phyloP scores from a whole-genome alignment of 30 jellyfish, hydroid and myxozoan genomes.

The Mastigias papua region DNA sequence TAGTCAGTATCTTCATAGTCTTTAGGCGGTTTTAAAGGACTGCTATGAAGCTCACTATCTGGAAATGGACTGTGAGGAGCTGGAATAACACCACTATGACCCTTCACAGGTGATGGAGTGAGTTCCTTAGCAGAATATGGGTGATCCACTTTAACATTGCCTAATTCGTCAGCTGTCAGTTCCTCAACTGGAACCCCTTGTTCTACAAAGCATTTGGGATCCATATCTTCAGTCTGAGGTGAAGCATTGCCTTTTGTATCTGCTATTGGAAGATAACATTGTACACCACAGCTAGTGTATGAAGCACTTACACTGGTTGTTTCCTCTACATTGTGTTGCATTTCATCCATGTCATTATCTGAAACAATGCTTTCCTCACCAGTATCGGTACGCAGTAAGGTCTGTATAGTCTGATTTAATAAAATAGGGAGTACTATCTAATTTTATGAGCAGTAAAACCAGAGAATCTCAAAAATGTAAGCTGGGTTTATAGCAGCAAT shows the following conservation, averaged over 20 bases:
- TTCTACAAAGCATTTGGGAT: neutral
- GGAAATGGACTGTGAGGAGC: neutral
- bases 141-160: constrained; percentile 1
- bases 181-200: constrained; percentile 5
- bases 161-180: constrained; percentile 3
- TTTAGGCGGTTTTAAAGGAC: neutral
- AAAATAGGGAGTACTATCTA: neutral
- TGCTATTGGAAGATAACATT: neutral
- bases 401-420: neutral
- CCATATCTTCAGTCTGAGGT: neutral
- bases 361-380: constrained; percentile 2
- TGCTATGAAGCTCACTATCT: constrained; percentile 7
- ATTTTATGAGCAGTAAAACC: neutral
- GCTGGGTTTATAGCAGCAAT: neutral
- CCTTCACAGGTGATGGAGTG: neutral
- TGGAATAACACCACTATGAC: neutral
- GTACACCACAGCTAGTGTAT: neutral
- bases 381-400: neutral
- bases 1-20: neutral
- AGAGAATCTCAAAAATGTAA: neutral
- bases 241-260: neutral
- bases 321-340: constrained; percentile 1
- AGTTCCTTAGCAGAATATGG: neutral
- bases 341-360: constrained; percentile 3
- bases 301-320: constrained; percentile 1